phyloP scores from a whole-genome alignment of 2,113 vertebrate species.

The Chrysochloris asiatica region DNA sequence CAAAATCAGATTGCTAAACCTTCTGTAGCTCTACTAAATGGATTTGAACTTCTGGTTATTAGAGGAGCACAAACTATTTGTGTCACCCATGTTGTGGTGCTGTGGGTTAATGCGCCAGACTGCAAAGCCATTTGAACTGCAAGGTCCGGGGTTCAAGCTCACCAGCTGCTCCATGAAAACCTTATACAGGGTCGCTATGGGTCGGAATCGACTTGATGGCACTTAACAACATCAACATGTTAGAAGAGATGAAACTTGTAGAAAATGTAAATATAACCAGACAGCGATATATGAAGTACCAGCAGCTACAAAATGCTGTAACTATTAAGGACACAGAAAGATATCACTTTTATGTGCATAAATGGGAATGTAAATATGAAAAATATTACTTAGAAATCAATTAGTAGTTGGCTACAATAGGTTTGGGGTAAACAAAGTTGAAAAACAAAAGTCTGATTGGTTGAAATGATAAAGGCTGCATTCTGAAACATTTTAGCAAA shows the following conservation, averaged over 20 bases:
- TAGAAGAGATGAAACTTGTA: not conserved
- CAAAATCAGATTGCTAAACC: not conserved
- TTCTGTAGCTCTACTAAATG: not conserved
- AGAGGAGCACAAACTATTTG: not conserved
- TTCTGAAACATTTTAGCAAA: not conserved
- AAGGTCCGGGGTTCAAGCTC: too few relatives aligned
- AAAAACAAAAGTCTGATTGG: not conserved
- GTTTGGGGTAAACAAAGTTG: not conserved
- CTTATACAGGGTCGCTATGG: too few relatives aligned
- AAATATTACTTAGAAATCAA: not conserved
- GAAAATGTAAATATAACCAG: slow-evolving; percentile 30
- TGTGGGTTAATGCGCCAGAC: too few relatives aligned
- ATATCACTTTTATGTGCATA: not conserved
- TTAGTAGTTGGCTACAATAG: not conserved
- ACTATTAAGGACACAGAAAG: not conserved
- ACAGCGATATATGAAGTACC: not conserved
- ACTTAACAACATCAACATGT: too few relatives aligned
- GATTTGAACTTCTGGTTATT: not conserved
- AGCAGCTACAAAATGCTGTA: not conserved
- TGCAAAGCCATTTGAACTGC: too few relatives aligned
- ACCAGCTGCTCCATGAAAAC: too few relatives aligned
- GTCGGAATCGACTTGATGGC: too few relatives aligned
- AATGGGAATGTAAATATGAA: not conserved
- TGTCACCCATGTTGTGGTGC: too few relatives aligned
- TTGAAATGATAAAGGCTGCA: not conserved